Percentiles rank a stretch among this genome's conserved stretches.
These are phyloP conservation scores for Sycon ciliatum DNA, from an alignment of 37 sponge, comb jelly and placozoan species.

Conservation along the genomic window DNA sequence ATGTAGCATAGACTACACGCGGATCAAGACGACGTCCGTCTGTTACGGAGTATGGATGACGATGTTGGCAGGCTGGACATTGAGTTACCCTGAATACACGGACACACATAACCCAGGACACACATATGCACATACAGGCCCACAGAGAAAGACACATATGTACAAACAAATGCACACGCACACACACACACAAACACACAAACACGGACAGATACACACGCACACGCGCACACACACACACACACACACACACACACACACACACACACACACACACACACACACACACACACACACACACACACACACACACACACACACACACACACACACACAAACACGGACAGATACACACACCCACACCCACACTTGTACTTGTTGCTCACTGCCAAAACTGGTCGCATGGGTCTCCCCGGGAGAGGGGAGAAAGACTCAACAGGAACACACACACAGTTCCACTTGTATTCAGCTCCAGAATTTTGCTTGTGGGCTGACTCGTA, in stretches of 20 bases:
- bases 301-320: constrained; percentile 1
- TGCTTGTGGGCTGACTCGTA: too few species aligned
- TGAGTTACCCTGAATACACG: too few species aligned
- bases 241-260: constrained; percentile 1
- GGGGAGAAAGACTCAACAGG: too few species aligned
- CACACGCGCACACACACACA: neutral
- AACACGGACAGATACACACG: neutral
- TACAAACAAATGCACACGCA: neutral
- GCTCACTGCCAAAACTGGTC: too few species aligned
- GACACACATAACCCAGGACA: neutral
- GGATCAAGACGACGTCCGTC: too few species aligned
- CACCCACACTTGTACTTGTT: too few species aligned
- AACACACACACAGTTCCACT: too few species aligned
- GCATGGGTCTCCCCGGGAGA: too few species aligned
- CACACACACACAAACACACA: neutral
- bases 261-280: constrained; percentile 5
- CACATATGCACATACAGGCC: neutral
- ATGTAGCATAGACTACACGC: too few species aligned
- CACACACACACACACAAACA: constrained; percentile 1
- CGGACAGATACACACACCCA: neutral
- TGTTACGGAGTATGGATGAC: too few species aligned
- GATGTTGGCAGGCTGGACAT: too few species aligned
- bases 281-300: constrained; percentile 1
- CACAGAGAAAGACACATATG: neutral
- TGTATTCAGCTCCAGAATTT: too few species aligned